phyloP scores from a whole-genome alignment of 2,888 invertebrate genomes.

The Tetranychus truncatus region DNA sequence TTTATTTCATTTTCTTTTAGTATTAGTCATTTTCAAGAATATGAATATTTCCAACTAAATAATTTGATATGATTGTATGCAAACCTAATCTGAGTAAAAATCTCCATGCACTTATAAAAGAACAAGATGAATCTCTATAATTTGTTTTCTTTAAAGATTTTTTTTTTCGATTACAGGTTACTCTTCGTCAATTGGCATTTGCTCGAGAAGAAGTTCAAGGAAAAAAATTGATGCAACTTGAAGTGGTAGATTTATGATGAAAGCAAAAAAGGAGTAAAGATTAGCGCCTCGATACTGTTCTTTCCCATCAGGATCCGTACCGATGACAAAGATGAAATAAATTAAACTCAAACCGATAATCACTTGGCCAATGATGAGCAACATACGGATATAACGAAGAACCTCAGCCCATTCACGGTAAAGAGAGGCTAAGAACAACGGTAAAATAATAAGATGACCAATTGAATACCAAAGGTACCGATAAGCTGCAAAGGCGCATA shows the following conservation, averaged over 20 bases:
- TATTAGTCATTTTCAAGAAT: no score
- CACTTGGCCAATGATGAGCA: background rate
- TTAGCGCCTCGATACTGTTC: background rate
- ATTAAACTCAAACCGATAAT: background rate
- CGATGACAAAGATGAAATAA: constrained; percentile 1
- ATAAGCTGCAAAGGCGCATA: background rate
- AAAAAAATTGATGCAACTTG: background rate
- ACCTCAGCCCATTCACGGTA: background rate
- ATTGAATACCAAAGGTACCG: background rate
- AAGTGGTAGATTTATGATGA: background rate
- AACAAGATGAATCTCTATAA: no score
- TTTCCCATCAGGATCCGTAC: background rate
- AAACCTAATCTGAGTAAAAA: no score
- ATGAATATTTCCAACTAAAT: no score
- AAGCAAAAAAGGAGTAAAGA: background rate
- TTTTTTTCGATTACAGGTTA: constrained; percentile 35
- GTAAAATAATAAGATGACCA: background rate
- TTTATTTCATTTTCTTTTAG: no score
- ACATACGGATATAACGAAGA: background rate
- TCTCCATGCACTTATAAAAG: no score
- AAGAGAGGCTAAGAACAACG: background rate
- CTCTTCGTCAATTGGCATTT: constrained; percentile 4
- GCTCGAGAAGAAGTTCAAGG: background rate
- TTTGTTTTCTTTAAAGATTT: background rate
- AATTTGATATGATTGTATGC: no score